phyloP scores from a whole-genome alignment of 1,140 invertebrate species.

The Drosophila burlai region DNA sequence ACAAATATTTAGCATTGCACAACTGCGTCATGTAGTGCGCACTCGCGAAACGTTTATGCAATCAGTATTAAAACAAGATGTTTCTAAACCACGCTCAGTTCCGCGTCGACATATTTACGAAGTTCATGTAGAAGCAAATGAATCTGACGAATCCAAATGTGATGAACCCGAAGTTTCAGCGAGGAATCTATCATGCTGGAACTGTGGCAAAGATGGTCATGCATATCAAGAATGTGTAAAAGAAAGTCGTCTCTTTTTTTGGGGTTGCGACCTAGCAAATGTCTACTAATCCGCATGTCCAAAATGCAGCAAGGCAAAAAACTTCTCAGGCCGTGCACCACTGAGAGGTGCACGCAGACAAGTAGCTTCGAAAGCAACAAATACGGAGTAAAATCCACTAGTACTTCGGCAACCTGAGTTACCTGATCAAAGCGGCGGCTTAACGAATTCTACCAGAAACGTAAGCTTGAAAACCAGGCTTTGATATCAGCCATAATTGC shows the following conservation, averaged over 20 bases:
- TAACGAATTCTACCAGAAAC: not conserved
- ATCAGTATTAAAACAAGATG: not conserved
- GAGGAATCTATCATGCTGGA: not conserved
- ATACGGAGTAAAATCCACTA: slow-evolving; percentile 4
- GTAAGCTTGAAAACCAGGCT: slow-evolving; percentile 1
- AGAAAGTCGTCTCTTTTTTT: slow-evolving; percentile 12
- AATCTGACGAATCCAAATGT: not conserved
- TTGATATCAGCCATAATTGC: slow-evolving; percentile 1
- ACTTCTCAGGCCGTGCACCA: slow-evolving; percentile 5
- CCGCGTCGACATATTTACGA: not conserved
- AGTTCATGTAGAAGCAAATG: not conserved
- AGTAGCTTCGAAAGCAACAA: slow-evolving; percentile 8
- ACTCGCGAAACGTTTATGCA: slow-evolving; percentile 3
- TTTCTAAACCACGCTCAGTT: not conserved
- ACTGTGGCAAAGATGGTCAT: slow-evolving; percentile 10
- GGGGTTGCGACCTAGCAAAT: not conserved
- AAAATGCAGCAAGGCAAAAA: slow-evolving; percentile 10
- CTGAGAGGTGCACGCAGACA: slow-evolving; percentile 4
- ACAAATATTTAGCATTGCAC: not conserved
- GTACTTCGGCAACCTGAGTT: not conserved
- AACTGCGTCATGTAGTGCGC: too few relatives aligned
- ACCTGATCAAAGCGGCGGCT: not conserved
- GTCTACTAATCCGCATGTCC: not conserved
- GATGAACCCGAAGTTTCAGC: too few relatives aligned
- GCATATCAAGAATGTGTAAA: not conserved